phyloP scores from a whole-genome alignment of 2,888 invertebrate species.

The Clusia tigrina region DNA sequence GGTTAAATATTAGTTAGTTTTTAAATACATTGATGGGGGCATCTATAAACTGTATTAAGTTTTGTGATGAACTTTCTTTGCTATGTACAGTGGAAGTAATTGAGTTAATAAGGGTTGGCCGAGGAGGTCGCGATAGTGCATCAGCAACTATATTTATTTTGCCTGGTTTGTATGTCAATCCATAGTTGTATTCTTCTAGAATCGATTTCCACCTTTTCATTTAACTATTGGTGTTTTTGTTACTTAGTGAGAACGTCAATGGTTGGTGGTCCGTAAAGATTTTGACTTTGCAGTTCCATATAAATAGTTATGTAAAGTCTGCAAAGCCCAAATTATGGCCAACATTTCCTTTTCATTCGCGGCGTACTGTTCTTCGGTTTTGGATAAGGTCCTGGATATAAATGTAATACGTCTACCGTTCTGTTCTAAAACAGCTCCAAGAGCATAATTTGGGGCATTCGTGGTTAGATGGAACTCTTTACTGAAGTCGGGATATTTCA shows the following conservation, averaged over 20 bases:
- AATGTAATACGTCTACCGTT: background rate
- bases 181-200: conserved; percentile 6
- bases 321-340: background rate
- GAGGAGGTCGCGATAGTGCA: no score
- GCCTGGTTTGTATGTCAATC: background rate
- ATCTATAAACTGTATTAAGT: no score
- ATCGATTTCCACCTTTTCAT: conserved; percentile 10
- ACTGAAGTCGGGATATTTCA: background rate
- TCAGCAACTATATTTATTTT: no score
- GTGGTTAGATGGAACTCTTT: background rate
- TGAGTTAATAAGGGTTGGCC: no score
- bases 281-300: background rate
- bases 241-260: background rate
- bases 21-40: no score
- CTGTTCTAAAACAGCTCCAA: background rate
- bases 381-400: background rate
- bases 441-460: background rate
- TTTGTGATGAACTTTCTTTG: no score
- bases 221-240: background rate
- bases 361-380: background rate
- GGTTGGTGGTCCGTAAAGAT: no score
- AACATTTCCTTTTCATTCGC: background rate
- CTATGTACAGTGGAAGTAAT: no score
- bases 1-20: no score
- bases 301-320: background rate